Base-by-base conservation (phyloP, 2,797 vertebrate genomes). In the Hybognathus amarus region DNA sequence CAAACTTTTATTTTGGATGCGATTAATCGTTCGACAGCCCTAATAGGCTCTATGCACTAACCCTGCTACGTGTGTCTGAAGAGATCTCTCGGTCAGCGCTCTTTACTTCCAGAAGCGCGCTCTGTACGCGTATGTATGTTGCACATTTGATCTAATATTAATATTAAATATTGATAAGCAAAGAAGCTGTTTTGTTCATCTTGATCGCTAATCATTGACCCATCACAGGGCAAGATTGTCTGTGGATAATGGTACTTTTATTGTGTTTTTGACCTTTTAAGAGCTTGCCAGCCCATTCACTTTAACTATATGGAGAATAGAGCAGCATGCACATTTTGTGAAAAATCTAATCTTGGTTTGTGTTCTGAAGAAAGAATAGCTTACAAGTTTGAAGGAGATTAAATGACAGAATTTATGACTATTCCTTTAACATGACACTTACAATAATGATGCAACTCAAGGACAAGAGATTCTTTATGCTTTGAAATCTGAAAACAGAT, bases 361-460 rank as follows among this genome's bases (percentile, higher is more conserved):
- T 27, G 15, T 27, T 36, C 6, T 42, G 22, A 59, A 42, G 47
- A 52, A 38, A 54, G 67, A 42, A 59, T 20, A 15, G 4, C 18
- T 73, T 36, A 15, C 30, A 36, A 64, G 11, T 64, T 30, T 13
- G 1, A 78, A 50, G 11, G 42, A 78, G 20, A 66, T n/a, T 36
- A 66, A 50, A 78, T 36, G 12, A 45, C 15, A 63, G n/a, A 64
- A 33, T 63, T n/a, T 20, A 42, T 38, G 38, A 59, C 54, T 81
- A 85, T 85, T 88, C 86, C 83, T 36, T 89, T 90, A 90, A 88
- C 89, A 61, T 30, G 85, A 84, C 42, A 42, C 54, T 22, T 66
- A 9, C 75, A 87, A 79, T 79, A 69, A 88, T 85, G 66, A 83
- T 85, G 85, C 80, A 71, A 84, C 36, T 27, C 22, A 69, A 82